A percentile compares a stretch with the other conserved stretches of the same genome.
Evolutionary conservation across 1,140 invertebrate genomes (phyloP).

Genomic region (Microplitis demolitor): DNA sequence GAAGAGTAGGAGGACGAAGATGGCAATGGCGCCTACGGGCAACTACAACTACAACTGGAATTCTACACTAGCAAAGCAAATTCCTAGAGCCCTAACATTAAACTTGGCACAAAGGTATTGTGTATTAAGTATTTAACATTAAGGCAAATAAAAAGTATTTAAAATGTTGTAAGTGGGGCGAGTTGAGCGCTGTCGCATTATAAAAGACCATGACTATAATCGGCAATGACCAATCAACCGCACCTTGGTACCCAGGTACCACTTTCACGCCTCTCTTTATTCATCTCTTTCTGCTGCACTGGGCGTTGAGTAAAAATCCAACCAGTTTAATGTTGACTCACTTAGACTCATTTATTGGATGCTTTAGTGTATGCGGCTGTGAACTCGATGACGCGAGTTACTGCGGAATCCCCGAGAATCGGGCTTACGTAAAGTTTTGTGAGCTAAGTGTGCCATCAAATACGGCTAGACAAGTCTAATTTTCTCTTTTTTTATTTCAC

Average conservation of each 20-base stretch:
- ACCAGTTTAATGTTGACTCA: too few species aligned
- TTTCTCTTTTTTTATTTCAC: too few species aligned
- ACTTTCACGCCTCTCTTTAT: conserved; percentile 46
- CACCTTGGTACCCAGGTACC: conserved; percentile 34
- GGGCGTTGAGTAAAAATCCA: too few species aligned
- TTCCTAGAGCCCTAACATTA: not conserved
- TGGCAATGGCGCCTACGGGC: conserved; percentile 44
- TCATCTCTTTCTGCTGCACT: not conserved
- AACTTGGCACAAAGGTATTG: not conserved
- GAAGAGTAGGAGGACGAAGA: conserved; percentile 26
- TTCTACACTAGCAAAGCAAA: not conserved
- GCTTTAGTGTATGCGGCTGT: not conserved
- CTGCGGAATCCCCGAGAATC: not conserved
- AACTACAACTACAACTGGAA: not conserved
- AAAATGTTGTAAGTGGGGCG: not conserved
- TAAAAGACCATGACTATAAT: conserved; percentile 50
- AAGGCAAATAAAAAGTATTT: not conserved
- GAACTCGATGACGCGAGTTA: not conserved
- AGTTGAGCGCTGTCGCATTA: not conserved
- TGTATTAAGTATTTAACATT: not conserved
- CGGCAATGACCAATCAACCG: conserved; percentile 50
- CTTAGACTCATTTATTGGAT: too few species aligned
- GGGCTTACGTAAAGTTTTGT: conserved; percentile 3
- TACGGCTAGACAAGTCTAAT: conserved; percentile 2
- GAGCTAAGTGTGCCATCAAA: conserved; percentile 2